Base-by-base conservation (phyloP, 2,113 vertebrate species). In the Colinus virginianus region DNA sequence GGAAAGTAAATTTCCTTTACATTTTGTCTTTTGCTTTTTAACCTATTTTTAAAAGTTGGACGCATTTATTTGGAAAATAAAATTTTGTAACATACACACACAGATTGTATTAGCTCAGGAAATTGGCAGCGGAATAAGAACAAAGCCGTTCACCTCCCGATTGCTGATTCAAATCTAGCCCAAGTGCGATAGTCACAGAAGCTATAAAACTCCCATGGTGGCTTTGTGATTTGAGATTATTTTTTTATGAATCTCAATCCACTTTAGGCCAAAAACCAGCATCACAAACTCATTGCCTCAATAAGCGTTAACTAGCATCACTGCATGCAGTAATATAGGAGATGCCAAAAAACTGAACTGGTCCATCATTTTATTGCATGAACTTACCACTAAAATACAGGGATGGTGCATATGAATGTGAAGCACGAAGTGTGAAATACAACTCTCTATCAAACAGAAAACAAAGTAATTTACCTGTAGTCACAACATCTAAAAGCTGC, bases 101-200 rank as follows among this genome's bases (percentile, higher is more conserved):
- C 19, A 45, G 76, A 53, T 87, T 82, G 76, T 16, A 56, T 91
- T 89, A 94, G 81, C 68, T 86, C 69, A 78, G 89, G 61, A 95
- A 95, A 95, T 34, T 95, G 90, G 95, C 93, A 96, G 48, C 38
- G 45, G 88, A 61, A 82, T 88, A 95, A 94, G 83, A 95, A 95
- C 93, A 95, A 96, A 94, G 86, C 85, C 79, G 86, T 95, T 96
- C 94, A 91, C 87, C 89, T 94, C 64, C 91, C 83, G 93, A 94
- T 91, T 87, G 84, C 81, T 75, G 94, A 96, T 94, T 90, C 91
- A 94, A 94, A 96, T 96, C 93, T 92, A 92, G 78, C 91, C 89
- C 76, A 88, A 93, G 76, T 69, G 95, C 94, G 87, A 87, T 3
- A 91, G 93, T 84, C 86, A 70, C 53, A 88, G 86, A 92, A 96